Evolutionary conservation across 1,140 invertebrate genomes (phyloP), one percentile per base, ranked within the genome.

Genomic region (Drosophila watanabei): DNA sequence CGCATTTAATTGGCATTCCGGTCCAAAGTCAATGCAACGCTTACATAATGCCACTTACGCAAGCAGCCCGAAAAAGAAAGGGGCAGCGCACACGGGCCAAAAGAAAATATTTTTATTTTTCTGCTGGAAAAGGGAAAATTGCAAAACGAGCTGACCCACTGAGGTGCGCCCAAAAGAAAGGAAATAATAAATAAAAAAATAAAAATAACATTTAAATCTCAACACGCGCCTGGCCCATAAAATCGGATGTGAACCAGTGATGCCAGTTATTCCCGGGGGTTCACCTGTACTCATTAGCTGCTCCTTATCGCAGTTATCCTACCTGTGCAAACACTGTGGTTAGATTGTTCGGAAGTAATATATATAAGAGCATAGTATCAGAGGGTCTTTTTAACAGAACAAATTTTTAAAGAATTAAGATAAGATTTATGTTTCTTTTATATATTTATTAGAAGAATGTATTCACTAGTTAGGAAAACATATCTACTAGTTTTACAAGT

Each of bases 1-100:
- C 41, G 30, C 20, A 52, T 73, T 68, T 46, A 58, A 61, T 57
- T 56, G 75, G 37, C 77, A 79, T 79, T 83, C 54, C 66, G 68
- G 80, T 88, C 76, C 84, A 89, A 88, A 88, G 84, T 89, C 84
- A 88, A 89, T 80, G 84, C 72, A 81, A 89, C 68, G 77, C 77
- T 89, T 89, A 89, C 68, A 78, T 88, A 88, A 89, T 48, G 48
- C 39, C 9, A 75, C 65, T 88, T 88, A 89, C 80, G 80, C 82
- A 89, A 89, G 64, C 62, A 28, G 9, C 11, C 30, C 16, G 8
- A 59, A 51, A 24, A 57, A 52, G 43, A 60, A 73, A 73, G 60
- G 51, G 52, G 49, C 32, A 35, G 8, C 28, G 13, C 49, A 51
- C 32, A 54, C 51, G 52, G 35, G 46, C 32, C 8, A 64, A 72